These are phyloP conservation scores for Hetaerina titia DNA, from an alignment of 2,888 invertebrate species.

Conservation along the genomic window DNA sequence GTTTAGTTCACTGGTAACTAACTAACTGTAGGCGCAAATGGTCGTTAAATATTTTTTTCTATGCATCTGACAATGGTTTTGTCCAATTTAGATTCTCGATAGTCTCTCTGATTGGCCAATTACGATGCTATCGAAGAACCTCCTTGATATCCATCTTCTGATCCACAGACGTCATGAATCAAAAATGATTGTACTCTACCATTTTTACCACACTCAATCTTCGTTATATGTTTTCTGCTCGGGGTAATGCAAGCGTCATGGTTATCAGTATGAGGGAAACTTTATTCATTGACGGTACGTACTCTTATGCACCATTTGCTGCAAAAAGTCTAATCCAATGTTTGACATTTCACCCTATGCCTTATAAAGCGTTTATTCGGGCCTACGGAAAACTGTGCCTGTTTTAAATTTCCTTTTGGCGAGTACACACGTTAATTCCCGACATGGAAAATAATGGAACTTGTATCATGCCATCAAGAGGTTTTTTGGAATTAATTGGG, in stretches of 20 bases:
- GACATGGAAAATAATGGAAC: too few species aligned
- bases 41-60: background rate
- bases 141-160: background rate
- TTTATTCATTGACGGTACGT: background rate
- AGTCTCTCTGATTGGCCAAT: background rate
- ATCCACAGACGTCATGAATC: background rate
- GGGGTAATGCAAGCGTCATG: background rate
- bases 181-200: background rate
- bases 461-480: too few species aligned
- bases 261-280: too few species aligned
- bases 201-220: background rate
- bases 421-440: too few species aligned
- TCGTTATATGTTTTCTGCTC: background rate
- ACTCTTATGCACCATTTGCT: background rate
- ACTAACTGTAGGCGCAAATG: background rate
- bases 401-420: too few species aligned
- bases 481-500: background rate
- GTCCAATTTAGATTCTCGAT: background rate
- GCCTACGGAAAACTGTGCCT: too few species aligned
- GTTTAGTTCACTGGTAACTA: background rate
- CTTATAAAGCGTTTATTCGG: background rate
- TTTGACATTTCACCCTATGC: background rate
- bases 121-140: background rate
- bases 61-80: background rate
- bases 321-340: background rate